These are phyloP conservation scores for Rhinichthys klamathensis DNA, from an alignment of 2,113 vertebrate species.

Conservation along the genomic window DNA sequence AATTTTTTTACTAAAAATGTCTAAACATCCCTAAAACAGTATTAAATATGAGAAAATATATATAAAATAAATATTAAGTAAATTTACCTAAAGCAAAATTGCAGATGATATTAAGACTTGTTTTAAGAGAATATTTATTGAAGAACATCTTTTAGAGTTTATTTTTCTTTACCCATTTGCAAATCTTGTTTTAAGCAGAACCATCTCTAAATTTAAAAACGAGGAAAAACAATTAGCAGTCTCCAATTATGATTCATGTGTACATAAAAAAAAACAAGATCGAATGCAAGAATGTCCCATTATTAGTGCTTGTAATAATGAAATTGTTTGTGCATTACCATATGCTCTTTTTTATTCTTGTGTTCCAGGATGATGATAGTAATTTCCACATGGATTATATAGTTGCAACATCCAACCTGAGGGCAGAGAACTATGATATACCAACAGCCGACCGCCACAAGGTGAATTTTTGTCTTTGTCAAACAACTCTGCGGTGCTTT, in stretches of 20 bases:
- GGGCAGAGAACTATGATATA: slow-evolving; percentile 88
- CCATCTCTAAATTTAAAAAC: neutral
- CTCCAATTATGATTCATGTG: neutral
- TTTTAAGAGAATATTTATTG: neutral
- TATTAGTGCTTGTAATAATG: neutral
- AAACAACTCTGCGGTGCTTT: neutral
- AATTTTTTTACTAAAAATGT: neutral
- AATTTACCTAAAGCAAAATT: neutral
- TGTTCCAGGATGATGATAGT: slow-evolving; percentile 80
- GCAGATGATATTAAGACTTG: neutral
- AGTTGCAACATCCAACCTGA: slow-evolving; percentile 81
- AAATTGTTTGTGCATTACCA: neutral
- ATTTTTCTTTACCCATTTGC: no score
- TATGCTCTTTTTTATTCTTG: slow-evolving; percentile 20
- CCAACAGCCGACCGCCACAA: slow-evolving; percentile 73
- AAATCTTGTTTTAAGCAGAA: neutral
- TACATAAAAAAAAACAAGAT: neutral
- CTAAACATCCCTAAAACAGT: neutral
- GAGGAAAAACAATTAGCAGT: neutral
- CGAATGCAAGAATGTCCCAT: neutral
- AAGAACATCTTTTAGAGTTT: no score
- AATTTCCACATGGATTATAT: slow-evolving; percentile 87
- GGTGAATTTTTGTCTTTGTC: slow-evolving; percentile 60
- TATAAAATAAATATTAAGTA: neutral
- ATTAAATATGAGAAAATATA: neutral